These are phyloP conservation scores for Edolisoma coerulescens DNA, from an alignment of 2,113 vertebrate genomes.

Conservation along the genomic window DNA sequence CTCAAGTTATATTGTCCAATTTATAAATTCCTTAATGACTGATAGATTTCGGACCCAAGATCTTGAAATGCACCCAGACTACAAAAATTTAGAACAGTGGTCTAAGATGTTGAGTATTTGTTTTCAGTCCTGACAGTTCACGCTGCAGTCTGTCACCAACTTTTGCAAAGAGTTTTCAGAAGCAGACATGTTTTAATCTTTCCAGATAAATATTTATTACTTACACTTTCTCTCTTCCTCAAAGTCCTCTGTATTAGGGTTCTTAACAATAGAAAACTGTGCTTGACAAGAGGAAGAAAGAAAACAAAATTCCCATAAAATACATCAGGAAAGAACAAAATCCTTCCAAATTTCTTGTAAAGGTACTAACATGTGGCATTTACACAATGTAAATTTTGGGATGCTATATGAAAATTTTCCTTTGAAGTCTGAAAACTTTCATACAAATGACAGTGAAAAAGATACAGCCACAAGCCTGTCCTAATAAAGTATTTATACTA, in stretches of 20 bases:
- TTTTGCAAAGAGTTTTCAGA: neutral
- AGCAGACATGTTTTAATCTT: neutral
- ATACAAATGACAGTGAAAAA: neutral
- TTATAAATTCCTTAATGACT: neutral
- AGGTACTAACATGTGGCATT: no score
- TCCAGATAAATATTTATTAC: neutral
- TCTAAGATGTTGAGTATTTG: neutral
- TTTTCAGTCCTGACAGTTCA: neutral
- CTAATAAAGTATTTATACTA: neutral
- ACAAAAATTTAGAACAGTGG: neutral
- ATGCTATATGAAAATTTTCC: neutral
- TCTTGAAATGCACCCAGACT: neutral
- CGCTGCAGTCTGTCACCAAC: neutral
- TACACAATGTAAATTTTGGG: neutral
- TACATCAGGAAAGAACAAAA: neutral
- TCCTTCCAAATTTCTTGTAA: neutral
- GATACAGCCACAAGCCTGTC: neutral
- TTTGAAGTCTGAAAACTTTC: neutral
- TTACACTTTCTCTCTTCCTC: neutral
- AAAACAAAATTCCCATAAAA: neutral
- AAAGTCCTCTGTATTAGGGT: neutral
- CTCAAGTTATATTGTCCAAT: neutral
- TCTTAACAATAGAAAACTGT: neutral
- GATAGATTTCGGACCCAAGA: neutral
- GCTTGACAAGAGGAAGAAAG: neutral